Conservation (phyloP, 1,140 invertebrate genomes). For the Drosophila yakuba region DNA sequence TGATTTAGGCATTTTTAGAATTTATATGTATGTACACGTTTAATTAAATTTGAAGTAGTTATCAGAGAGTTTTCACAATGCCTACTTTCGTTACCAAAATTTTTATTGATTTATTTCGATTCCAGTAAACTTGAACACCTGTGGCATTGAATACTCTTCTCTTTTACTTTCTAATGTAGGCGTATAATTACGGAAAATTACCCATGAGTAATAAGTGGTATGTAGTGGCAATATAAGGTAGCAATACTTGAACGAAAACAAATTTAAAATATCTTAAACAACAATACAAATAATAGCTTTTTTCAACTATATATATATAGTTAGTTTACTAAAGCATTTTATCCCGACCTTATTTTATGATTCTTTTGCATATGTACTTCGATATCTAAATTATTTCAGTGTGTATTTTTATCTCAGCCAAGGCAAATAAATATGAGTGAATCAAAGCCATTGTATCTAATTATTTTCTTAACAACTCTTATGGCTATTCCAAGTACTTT, state of each 20-base stretch:
- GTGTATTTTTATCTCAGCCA: background rate
- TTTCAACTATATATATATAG: no score
- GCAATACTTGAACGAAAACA: no score
- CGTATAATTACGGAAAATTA: constrained; percentile 17
- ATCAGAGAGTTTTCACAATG: background rate
- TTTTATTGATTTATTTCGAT: constrained; percentile 2
- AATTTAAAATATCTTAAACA: no score
- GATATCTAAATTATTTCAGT: background rate
- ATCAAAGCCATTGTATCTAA: background rate
- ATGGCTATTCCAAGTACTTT: constrained; percentile 10
- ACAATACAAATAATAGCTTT: no score
- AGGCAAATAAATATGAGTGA: background rate
- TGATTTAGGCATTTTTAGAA: constrained; percentile 11
- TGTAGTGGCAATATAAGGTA: no score
- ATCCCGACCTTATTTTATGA: background rate
- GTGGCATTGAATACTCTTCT: background rate
- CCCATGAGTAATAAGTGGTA: background rate
- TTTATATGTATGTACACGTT: background rate
- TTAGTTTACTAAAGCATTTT: no score
- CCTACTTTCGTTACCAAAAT: background rate
- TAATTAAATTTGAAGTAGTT: background rate
- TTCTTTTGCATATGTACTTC: background rate
- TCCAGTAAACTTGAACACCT: background rate
- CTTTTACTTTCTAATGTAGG: background rate
- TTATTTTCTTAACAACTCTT: constrained; percentile 8